Percentiles rank a stretch among this genome's conserved stretches.
These are phyloP conservation scores for Clitarchus hookeri DNA, from an alignment of 2,888 invertebrate genomes.

Conservation along the genomic window DNA sequence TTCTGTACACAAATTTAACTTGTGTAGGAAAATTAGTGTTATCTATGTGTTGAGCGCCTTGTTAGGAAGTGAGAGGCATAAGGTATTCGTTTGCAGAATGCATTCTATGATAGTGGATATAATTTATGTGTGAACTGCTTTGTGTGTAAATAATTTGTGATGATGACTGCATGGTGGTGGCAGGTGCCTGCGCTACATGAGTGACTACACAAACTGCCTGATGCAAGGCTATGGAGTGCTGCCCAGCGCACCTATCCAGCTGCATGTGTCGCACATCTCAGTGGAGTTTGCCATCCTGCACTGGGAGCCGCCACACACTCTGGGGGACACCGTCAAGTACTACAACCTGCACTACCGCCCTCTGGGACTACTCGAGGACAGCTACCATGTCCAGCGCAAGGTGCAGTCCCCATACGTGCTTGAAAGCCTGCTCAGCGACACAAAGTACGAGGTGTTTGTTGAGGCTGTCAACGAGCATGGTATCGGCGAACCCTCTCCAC, in stretches of 20 bases:
- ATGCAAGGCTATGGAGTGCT: conserved; percentile 84
- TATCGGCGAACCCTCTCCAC: conserved; percentile 73
- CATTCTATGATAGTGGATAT: too few species aligned
- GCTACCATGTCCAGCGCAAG: conserved; percentile 52
- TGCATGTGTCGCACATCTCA: conserved; percentile 74
- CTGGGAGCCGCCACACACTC: conserved; percentile 73
- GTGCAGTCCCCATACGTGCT: conserved; percentile 74
- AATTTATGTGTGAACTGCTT: too few species aligned
- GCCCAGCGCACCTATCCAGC: conserved; percentile 70
- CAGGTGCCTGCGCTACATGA: conserved; percentile 80
- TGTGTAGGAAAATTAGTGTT: too few species aligned
- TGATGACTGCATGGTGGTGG: not conserved
- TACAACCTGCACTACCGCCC: conserved; percentile 57
- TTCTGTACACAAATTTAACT: too few species aligned
- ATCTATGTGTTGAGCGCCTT: too few species aligned
- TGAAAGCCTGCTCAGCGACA: conserved; percentile 72
- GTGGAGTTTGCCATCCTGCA: conserved; percentile 77
- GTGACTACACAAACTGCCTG: conserved; percentile 78
- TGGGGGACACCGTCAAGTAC: conserved; percentile 70
- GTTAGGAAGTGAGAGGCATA: too few species aligned
- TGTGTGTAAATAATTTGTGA: too few species aligned
- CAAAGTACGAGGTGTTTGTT: conserved; percentile 79
- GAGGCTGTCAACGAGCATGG: conserved; percentile 81
- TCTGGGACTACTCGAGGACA: conserved; percentile 52
- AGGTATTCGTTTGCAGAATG: too few species aligned